phyloP scores from a whole-genome alignment of 2,113 vertebrate genomes.

The Forbesichthys papilliferus region DNA sequence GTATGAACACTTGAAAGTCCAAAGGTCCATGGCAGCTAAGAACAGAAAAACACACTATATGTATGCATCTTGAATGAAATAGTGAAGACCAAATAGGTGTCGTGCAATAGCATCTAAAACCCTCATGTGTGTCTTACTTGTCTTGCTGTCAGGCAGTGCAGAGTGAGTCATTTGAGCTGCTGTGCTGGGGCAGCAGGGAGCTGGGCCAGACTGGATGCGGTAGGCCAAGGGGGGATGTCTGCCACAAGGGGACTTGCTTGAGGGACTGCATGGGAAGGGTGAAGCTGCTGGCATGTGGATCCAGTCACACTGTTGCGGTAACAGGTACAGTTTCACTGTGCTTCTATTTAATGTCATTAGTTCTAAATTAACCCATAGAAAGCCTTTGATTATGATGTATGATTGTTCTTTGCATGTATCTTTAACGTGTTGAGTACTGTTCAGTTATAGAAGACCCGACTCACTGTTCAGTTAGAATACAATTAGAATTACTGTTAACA shows the following conservation, averaged over 20 bases:
- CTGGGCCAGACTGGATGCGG: conserved; percentile 49
- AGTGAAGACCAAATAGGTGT: too few species aligned
- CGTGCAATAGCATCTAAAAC: background rate
- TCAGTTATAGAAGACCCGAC: too few species aligned
- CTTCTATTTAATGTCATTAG: background rate
- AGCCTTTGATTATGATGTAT: too few species aligned
- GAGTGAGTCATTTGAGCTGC: conserved; percentile 32
- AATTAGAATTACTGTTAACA: too few species aligned
- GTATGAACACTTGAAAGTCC: background rate
- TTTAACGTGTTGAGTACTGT: background rate
- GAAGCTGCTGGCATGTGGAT: conserved; percentile 57
- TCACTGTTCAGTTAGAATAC: too few species aligned
- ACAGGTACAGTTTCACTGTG: conserved; percentile 49
- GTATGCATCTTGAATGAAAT: too few species aligned
- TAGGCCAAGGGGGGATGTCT: conserved; percentile 1
- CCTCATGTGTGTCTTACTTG: background rate
- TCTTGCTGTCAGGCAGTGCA: conserved; percentile 15
- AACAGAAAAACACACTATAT: too few species aligned
- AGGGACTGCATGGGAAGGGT: conserved; percentile 38
- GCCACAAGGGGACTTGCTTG: conserved; percentile 37
- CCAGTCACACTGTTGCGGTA: conserved; percentile 55
- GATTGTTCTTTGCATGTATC: background rate
- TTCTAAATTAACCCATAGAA: background rate
- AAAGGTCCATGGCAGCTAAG: background rate
- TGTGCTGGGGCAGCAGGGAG: conserved; percentile 56